These are phyloP conservation scores for Hiodon tergisus DNA, from an alignment of 2,113 vertebrate species.

Conservation along the genomic window DNA sequence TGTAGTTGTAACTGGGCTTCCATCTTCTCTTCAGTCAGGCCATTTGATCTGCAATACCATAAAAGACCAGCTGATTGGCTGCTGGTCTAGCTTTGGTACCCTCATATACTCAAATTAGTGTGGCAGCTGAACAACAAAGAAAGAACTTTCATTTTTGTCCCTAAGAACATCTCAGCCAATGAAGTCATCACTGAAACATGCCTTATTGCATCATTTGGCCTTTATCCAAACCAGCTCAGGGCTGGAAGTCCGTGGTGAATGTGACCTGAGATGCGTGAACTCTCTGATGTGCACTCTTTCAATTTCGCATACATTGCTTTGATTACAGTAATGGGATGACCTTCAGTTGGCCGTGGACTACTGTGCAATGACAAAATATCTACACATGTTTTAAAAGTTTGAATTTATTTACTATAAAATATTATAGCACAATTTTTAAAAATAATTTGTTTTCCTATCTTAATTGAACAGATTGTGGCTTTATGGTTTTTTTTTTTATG, in stretches of 20 bases:
- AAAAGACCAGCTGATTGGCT: neutral
- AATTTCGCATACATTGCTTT: too few species aligned
- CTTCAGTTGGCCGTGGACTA: too few species aligned
- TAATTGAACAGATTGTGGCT: too few species aligned
- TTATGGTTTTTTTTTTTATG: too few species aligned
- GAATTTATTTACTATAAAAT: too few species aligned
- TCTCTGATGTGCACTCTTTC: too few species aligned
- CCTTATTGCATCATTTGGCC: constrained; percentile 25
- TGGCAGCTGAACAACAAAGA: constrained; percentile 6
- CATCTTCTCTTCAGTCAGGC: neutral
- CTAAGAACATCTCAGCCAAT: neutral
- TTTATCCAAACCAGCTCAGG: constrained; percentile 14
- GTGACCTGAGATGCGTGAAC: too few species aligned
- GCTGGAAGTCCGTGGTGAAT: constrained; percentile 12
- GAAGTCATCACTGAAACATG: neutral
- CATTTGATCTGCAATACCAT: neutral
- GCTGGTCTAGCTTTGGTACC: neutral
- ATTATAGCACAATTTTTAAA: too few species aligned
- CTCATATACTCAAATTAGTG: neutral
- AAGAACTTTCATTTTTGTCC: neutral
- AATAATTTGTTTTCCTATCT: too few species aligned
- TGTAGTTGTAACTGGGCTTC: neutral
- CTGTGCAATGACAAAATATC: too few species aligned
- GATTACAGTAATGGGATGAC: too few species aligned
- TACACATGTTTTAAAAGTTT: too few species aligned